These are phyloP conservation scores for Ornithoptera priamus DNA, from an alignment of 2,888 invertebrate species.

Conservation along the genomic window DNA sequence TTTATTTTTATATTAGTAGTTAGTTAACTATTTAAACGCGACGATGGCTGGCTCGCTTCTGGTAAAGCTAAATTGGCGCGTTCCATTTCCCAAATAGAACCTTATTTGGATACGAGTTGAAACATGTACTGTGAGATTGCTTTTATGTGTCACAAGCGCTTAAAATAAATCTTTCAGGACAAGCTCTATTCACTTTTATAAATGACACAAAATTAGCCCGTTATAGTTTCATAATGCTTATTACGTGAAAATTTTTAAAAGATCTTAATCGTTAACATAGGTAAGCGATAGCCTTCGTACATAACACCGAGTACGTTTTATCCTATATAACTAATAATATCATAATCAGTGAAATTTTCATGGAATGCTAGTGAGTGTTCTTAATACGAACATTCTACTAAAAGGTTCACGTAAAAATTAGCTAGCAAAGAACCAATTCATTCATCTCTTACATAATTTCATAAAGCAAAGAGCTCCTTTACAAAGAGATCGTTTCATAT, in stretches of 20 bases:
- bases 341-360: too few relatives aligned
- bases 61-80: constrained; percentile 26
- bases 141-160: constrained; percentile 27
- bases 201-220: not conserved
- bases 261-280: too few relatives aligned
- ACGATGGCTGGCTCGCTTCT: constrained; percentile 6
- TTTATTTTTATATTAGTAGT: constrained; percentile 4
- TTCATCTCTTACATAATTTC: too few relatives aligned
- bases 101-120: constrained; percentile 19
- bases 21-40: constrained; percentile 18
- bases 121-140: constrained; percentile 28
- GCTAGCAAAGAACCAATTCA: too few relatives aligned
- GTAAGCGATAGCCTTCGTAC: not conserved
- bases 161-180: constrained; percentile 15
- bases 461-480: too few relatives aligned
- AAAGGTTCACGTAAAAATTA: too few relatives aligned
- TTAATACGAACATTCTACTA: too few relatives aligned
- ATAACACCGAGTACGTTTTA: not conserved
- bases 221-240: not conserved
- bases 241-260: not conserved
- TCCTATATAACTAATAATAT: too few relatives aligned
- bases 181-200: not conserved
- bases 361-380: too few relatives aligned
- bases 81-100: constrained; percentile 28
- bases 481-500: too few relatives aligned